A percentile compares a stretch with the other conserved stretches of the same genome.
Evolutionary conservation across 2,113 vertebrate genomes (phyloP).

Genomic region (Xenopus borealis): DNA sequence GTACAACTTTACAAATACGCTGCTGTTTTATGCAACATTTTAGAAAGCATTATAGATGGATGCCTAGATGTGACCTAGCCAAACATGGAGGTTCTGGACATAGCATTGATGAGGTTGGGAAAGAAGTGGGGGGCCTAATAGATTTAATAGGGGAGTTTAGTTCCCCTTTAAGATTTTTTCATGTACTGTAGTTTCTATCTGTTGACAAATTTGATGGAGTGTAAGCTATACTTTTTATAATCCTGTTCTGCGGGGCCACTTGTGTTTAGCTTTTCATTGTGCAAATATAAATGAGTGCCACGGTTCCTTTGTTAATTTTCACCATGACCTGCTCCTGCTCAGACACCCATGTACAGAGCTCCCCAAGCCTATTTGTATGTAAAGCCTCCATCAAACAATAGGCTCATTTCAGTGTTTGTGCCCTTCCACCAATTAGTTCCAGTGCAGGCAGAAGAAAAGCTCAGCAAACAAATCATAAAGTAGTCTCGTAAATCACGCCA

Average conservation of each 20-base stretch:
- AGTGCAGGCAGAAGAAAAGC: neutral
- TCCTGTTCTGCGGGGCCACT: neutral
- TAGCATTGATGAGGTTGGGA: too few species aligned
- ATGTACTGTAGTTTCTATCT: too few species aligned
- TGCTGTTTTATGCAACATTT: too few species aligned
- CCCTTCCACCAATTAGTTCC: neutral
- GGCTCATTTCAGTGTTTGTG: neutral
- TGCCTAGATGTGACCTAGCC: too few species aligned
- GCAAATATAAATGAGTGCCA: neutral
- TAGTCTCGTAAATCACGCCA: neutral
- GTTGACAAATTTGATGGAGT: too few species aligned
- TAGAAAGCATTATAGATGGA: too few species aligned
- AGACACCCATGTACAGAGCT: neutral
- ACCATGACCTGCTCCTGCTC: neutral
- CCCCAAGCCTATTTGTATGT: neutral
- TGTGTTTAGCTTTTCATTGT: conserved; percentile 6
- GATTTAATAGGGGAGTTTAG: too few species aligned
- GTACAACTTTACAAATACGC: too few species aligned
- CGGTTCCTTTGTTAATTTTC: neutral
- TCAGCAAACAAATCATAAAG: neutral
- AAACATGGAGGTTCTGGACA: too few species aligned
- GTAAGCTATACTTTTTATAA: neutral
- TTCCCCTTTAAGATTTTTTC: too few species aligned
- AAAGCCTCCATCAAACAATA: neutral
- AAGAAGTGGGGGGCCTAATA: too few species aligned